Evolutionary conservation across 2,888 invertebrate species (phyloP).

Genomic region (Drosophila melanosoma): DNA sequence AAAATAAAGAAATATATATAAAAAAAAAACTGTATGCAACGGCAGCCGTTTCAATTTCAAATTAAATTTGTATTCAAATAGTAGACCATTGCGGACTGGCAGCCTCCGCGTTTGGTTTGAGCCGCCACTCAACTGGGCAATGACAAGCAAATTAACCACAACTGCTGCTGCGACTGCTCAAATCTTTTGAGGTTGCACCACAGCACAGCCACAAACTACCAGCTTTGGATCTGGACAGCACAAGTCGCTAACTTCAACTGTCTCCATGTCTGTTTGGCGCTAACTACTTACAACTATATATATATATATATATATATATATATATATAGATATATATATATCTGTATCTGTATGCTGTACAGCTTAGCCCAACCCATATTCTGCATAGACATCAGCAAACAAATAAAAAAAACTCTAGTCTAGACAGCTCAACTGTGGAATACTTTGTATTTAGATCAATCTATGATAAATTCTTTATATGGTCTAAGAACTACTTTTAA

Average conservation of each 20-base stretch:
- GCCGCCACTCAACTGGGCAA: constrained; percentile 76
- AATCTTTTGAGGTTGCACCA: constrained; percentile 70
- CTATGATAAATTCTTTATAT: not conserved
- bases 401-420: not conserved
- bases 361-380: constrained; percentile 70
- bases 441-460: not conserved
- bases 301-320: constrained; percentile 2
- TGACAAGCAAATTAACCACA: constrained; percentile 80
- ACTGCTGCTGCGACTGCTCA: constrained; percentile 63
- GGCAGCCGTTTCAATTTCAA: constrained; percentile 72
- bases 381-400: constrained; percentile 50
- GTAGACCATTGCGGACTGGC: constrained; percentile 41
- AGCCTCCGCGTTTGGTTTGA: constrained; percentile 37
- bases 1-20: not conserved
- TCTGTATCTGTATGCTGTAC: constrained; percentile 10
- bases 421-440: not conserved
- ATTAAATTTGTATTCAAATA: constrained; percentile 80
- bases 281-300: constrained; percentile 49
- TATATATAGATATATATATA: not conserved
- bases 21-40: constrained; percentile 20
- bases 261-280: constrained; percentile 44
- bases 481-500: not conserved
- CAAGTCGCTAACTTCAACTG: constrained; percentile 41
- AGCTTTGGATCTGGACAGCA: constrained; percentile 40
- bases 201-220: constrained; percentile 26